Conservation (phyloP, 2,888 invertebrate species). For the Lithodes maja region DNA sequence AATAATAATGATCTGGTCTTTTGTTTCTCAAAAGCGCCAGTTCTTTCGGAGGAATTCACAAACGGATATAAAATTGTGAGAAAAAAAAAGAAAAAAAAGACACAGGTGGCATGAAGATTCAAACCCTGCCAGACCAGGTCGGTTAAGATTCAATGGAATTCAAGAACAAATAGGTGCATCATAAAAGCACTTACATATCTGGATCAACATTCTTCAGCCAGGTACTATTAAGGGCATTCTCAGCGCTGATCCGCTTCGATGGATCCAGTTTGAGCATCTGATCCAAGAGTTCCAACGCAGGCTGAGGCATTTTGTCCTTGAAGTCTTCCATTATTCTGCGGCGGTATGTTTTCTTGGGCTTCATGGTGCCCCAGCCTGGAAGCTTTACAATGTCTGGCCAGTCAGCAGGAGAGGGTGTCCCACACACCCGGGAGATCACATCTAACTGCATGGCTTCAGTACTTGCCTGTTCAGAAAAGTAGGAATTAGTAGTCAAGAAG, state of each 20-base stretch:
- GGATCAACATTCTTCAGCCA: conserved; percentile 95
- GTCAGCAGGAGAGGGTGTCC: conserved; percentile 95
- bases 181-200: conserved; percentile 80
- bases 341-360: conserved; percentile 92
- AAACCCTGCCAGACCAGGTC: too few species aligned
- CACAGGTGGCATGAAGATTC: too few species aligned
- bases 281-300: conserved; percentile 93
- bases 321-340: conserved; percentile 94
- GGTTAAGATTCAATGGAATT: too few species aligned
- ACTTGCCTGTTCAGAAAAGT: conserved; percentile 81
- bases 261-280: conserved; percentile 98
- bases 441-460: conserved; percentile 95
- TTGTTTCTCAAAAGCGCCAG: too few species aligned
- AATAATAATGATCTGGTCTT: too few species aligned
- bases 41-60: too few species aligned
- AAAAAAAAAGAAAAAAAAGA: too few species aligned
- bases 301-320: conserved; percentile 87
- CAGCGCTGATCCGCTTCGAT: conserved; percentile 92
- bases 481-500: too few species aligned
- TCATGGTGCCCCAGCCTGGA: conserved; percentile 92
- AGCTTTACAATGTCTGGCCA: conserved; percentile 97
- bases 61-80: too few species aligned
- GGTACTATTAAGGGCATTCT: conserved; percentile 91
- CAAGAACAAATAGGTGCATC: too few species aligned
- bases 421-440: conserved; percentile 94